Base-by-base conservation (phyloP, 64 coral and sea anemone genomes). In the Porites lutea region DNA sequence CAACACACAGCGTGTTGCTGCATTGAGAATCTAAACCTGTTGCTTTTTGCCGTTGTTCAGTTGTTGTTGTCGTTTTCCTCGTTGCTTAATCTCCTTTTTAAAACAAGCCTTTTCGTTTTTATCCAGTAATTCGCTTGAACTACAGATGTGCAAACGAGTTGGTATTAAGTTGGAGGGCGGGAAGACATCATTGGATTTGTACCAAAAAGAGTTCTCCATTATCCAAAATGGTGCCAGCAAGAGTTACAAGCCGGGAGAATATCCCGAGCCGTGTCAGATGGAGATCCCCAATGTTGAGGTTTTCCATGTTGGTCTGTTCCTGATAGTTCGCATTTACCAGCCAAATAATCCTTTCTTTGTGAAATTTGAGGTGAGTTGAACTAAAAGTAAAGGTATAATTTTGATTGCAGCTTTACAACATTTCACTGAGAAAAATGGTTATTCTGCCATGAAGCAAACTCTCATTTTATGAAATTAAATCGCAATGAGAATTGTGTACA, bases 121-220 rank as follows among this genome's bases (percentile, higher is more conserved):
- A 59, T 90, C 65, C 49, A 88, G 86, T 4, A 75, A 96, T 52
- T 96, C 97, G 3, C 82, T 95, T 21, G 97, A 95, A 46, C 66
- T 95, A 60, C 93, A 96, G 87, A 96, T 93, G 94, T 98, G 97
- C 66, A 98, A 98, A 27, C 94, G 95, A 74, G 88, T 96, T 69
- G 95, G 65, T 12, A 72, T 90, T n/a, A 22, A 59, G n/a, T 44
- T 86, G 18, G 23, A 79, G 18, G 95, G 63, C 58, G 60, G 71
- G 4, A 54, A 70, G 52, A 72, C 86, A 16, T 79, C 89, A 6
- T 60, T 96, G 6, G 95, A 80, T 72, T 59, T 96, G 37, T 77
- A 68, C 55, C 95, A 96, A 62, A 96, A 96, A 66, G 80, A 84
- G 8, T 96, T 96, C 54, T 54, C 45, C 0, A 93, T 96, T 65